Conservation (phyloP, 2,888 invertebrate species). For the Harpalus rufipes region DNA sequence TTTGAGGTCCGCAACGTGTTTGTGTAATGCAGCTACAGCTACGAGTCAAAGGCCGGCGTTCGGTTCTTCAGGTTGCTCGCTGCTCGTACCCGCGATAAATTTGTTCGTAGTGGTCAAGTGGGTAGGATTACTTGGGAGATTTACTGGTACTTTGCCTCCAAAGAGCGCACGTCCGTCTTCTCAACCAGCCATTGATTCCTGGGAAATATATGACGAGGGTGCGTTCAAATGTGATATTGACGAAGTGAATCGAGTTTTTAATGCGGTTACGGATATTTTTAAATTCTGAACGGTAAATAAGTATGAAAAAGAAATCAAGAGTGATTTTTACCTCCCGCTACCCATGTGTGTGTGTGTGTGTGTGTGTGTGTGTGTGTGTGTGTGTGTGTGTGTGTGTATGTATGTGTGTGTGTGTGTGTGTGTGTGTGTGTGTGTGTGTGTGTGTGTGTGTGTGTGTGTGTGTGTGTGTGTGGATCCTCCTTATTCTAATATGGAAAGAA, state of each 20-base stretch:
- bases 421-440: too few species aligned
- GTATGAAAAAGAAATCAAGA: background rate
- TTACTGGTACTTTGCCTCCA: slow-evolving; percentile 46
- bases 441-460: too few species aligned
- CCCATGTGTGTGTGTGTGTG: too few species aligned
- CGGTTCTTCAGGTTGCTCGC: slow-evolving; percentile 20
- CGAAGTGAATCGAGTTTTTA: background rate
- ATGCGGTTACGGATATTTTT: background rate
- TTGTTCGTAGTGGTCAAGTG: slow-evolving; percentile 49
- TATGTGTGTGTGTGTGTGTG: too few species aligned
- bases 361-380: too few species aligned
- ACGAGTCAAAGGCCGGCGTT: background rate
- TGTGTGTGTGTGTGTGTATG: too few species aligned
- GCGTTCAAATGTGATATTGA: background rate
- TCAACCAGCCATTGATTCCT: background rate
- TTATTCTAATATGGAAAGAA: too few species aligned
- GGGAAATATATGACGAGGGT: background rate
- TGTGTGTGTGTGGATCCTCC: too few species aligned
- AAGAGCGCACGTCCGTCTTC: slow-evolving; percentile 24
- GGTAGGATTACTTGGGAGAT: slow-evolving; percentile 52
- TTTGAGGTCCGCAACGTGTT: background rate
- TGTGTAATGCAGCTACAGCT: background rate
- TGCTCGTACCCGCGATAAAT: slow-evolving; percentile 30
- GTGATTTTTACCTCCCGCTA: too few species aligned
- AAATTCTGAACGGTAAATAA: background rate